Evolutionary conservation across 2,797 vertebrate species (phyloP), one percentile per base, ranked within the genome.

Genomic region (Catostomus latipinnis): DNA sequence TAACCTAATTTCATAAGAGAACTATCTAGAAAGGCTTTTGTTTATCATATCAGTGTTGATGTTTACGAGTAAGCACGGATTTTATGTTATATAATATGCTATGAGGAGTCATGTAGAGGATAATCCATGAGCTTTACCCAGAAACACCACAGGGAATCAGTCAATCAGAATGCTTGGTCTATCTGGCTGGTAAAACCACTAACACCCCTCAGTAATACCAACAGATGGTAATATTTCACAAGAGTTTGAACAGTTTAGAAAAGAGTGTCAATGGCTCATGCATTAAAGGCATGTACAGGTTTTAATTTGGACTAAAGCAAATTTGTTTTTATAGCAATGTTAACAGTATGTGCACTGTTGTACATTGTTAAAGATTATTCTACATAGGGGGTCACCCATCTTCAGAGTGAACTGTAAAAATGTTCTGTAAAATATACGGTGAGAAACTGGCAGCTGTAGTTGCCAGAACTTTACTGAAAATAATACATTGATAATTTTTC

Each of bases 21-120:
- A 61, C 66, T 13, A 56, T 76, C 74, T 12, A 34, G 16, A 63
- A 4, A 45, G 65, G 49, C n/a, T 22, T 71, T 65, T 57, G 6
- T 70, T 82, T 87, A 84, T 81, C 80, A 63, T 77, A 78, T 86
- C 78, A 58, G 72, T 84, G 84, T 81, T 79, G 75, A 77, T 86
- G 84, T 86, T 88, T 80, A 78, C 10, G 11, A 80, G 54, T 16
- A 56, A 68, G 58, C n/a, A 49, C 57, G 82, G 82, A 87, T 90
- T 79, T 87, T 74, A 16, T 85, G 12, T 90, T 91, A 90, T 83
- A 81, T 89, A 92, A 90, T 75, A 50, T 67, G 58, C 71, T 52
- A 72, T 65, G 34, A 34, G 34, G 68, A 65, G 75, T 76, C 22
- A 82, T 84, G 63, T 78, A 81, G 74, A 86, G 83, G 74, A 81